Conservation (phyloP, 2,888 invertebrate species). For the Deilephila elpenor region DNA sequence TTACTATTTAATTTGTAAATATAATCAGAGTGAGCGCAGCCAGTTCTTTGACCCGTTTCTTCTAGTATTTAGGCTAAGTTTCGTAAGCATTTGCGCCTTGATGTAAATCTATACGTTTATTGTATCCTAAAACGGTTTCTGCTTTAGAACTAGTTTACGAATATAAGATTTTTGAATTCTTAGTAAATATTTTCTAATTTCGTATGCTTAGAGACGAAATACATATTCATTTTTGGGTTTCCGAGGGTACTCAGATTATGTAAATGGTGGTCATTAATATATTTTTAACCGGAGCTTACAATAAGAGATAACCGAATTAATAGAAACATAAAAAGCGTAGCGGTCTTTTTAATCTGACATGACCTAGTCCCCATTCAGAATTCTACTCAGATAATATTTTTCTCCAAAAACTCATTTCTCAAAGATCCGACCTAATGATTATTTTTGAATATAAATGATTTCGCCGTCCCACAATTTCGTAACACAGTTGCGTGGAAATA, state of each 20-base stretch:
- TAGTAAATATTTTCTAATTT: not conserved
- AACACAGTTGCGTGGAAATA: constrained; percentile 4
- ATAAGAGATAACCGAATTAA: too few relatives aligned
- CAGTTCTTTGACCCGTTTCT: not conserved
- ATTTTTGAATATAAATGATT: not conserved
- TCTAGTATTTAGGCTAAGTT: not conserved
- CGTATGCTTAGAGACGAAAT: not conserved
- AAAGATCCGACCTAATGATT: not conserved
- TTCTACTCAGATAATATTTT: too few relatives aligned
- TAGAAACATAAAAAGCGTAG: too few relatives aligned
- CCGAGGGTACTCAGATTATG: too few relatives aligned
- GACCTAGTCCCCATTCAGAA: too few relatives aligned
- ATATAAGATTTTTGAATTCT: not conserved
- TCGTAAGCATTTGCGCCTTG: not conserved
- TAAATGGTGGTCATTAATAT: too few relatives aligned
- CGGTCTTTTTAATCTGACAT: too few relatives aligned
- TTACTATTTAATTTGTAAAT: not conserved
- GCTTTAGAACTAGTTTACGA: not conserved
- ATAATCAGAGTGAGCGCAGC: not conserved
- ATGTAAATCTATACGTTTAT: not conserved
- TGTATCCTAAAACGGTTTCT: not conserved
- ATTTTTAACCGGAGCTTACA: too few relatives aligned
- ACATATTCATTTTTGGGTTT: too few relatives aligned
- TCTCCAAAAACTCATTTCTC: too few relatives aligned
- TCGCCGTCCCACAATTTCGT: not conserved